Evolutionary conservation across 2,797 vertebrate species (phyloP).

Genomic region (Champsocephalus gunnari): DNA sequence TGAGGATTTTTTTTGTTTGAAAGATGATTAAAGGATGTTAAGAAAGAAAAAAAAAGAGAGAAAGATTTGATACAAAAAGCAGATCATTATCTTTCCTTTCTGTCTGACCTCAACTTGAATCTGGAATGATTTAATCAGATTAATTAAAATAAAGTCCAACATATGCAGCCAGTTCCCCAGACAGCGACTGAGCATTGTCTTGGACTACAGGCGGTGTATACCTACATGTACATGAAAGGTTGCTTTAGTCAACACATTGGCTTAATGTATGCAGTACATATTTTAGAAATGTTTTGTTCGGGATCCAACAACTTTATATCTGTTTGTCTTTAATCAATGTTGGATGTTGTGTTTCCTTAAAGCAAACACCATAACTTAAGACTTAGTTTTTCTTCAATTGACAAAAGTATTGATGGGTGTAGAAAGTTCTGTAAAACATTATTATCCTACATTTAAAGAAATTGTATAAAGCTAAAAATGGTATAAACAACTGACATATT

Average conservation of each 20-base stretch:
- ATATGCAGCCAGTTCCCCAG: conserved; percentile 49
- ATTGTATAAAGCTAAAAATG: too few species aligned
- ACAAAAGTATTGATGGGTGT: background rate
- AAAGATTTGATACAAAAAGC: conserved; percentile 36
- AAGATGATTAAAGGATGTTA: conserved; percentile 45
- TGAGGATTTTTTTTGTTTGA: conserved; percentile 11
- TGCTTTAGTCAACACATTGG: conserved; percentile 27
- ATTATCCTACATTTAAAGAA: too few species aligned
- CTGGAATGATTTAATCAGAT: conserved; percentile 63
- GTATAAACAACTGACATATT: too few species aligned
- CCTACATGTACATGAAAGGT: conserved; percentile 18
- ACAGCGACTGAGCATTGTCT: conserved; percentile 3
- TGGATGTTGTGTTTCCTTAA: background rate
- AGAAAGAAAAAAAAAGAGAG: background rate
- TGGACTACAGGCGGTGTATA: conserved; percentile 37
- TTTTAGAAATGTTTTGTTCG: background rate
- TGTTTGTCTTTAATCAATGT: background rate
- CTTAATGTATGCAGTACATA: background rate
- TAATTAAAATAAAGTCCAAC: conserved; percentile 63
- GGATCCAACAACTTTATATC: background rate
- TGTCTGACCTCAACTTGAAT: conserved; percentile 51
- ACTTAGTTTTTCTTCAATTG: background rate
- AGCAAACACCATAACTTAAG: background rate
- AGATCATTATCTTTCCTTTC: conserved; percentile 61
- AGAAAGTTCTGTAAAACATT: background rate